A percentile compares a stretch with the other conserved stretches of the same genome.
Conservation (phyloP, 2,113 vertebrate genomes). For the Lucifuga dentata region DNA sequence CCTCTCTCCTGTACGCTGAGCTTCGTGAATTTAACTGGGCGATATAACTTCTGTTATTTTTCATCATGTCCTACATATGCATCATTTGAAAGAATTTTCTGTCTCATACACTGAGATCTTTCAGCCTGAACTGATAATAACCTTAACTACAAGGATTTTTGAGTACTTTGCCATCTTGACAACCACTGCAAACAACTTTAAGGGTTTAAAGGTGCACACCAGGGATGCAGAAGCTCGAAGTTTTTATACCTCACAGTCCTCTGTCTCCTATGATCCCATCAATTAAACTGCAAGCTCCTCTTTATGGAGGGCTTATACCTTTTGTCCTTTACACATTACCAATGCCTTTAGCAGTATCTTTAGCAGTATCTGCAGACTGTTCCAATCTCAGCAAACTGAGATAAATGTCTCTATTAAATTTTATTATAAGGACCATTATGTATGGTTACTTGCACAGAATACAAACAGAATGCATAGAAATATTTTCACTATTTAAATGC, state of each 20-base stretch:
- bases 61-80: constrained; percentile 50
- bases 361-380: constrained; percentile 8
- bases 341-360: constrained; percentile 15
- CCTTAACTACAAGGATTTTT: constrained; percentile 44
- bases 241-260: constrained; percentile 61
- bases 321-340: constrained; percentile 50
- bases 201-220: constrained; percentile 40
- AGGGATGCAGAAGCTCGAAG: constrained; percentile 39
- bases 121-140: constrained; percentile 48
- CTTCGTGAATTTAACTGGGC: not conserved
- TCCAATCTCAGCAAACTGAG: constrained; percentile 26
- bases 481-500: not conserved
- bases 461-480: not conserved
- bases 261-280: constrained; percentile 66
- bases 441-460: not conserved
- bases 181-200: constrained; percentile 56
- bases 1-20: constrained; percentile 2
- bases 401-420: constrained; percentile 15
- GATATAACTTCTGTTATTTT: constrained; percentile 29
- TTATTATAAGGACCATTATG: not conserved
- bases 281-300: constrained; percentile 62
- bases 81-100: constrained; percentile 20
- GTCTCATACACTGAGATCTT: constrained; percentile 41
- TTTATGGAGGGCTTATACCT: constrained; percentile 57
- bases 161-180: constrained; percentile 53